phyloP scores from a whole-genome alignment of 2,113 vertebrate species.

The Thomomys bottae region DNA sequence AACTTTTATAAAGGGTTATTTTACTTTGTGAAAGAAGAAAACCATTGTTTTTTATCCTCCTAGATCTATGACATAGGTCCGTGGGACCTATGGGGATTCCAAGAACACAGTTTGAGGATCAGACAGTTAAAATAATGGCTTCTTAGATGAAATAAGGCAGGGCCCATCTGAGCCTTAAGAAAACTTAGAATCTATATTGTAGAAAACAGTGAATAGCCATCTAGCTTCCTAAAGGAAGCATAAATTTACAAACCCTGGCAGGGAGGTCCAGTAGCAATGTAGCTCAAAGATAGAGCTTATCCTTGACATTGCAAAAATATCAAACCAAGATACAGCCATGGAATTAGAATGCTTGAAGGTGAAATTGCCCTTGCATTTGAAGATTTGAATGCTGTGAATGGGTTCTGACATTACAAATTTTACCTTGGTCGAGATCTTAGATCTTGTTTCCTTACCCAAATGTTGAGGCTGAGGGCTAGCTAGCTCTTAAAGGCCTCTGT shows the following conservation, averaged over 20 bases:
- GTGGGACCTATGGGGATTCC: neutral
- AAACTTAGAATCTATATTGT: neutral
- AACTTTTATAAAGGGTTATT: slow-evolving; percentile 5
- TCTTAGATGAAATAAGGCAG: slow-evolving; percentile 20
- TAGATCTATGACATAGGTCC: neutral
- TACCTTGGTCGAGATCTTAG: neutral
- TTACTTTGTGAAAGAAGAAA: slow-evolving; percentile 2
- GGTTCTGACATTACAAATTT: neutral
- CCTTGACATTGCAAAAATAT: too few relatives aligned
- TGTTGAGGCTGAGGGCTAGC: slow-evolving; percentile 8
- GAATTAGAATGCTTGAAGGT: neutral
- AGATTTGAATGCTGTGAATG: neutral
- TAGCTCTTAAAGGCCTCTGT: slow-evolving; percentile 43
- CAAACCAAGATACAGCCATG: too few relatives aligned
- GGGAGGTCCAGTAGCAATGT: neutral
- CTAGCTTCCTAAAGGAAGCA: neutral
- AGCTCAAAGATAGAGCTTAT: neutral
- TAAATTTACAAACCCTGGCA: slow-evolving; percentile 5
- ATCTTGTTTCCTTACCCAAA: slow-evolving; percentile 52
- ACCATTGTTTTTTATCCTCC: neutral
- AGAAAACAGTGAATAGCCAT: neutral
- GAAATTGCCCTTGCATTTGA: neutral
- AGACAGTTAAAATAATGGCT: neutral
- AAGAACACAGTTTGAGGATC: neutral
- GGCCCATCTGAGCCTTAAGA: slow-evolving; percentile 7